Conservation (phyloP, 2,113 vertebrate species). For the Rousettus leschenaultii region DNA sequence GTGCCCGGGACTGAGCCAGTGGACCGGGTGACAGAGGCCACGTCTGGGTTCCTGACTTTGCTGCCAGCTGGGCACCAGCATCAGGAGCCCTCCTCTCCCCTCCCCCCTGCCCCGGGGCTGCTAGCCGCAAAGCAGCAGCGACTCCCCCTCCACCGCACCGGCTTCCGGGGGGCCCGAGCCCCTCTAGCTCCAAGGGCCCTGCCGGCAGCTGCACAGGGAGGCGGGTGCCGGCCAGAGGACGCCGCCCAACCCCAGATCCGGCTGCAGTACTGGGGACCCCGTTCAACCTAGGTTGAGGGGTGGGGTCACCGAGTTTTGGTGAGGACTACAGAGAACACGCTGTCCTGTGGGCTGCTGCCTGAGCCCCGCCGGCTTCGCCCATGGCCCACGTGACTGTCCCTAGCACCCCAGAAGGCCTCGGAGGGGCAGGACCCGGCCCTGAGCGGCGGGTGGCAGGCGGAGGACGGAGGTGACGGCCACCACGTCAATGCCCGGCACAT, state of each 20-base stretch:
- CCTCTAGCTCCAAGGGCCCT: background rate
- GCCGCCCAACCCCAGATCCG: accelerated
- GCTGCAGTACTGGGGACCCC: accelerated
- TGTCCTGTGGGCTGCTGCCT: accelerated
- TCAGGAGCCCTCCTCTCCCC: accelerated
- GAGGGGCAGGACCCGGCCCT: slow-evolving; percentile 44
- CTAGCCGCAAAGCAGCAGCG: background rate
- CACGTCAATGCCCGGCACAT: slow-evolving; percentile 88
- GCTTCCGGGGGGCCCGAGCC: background rate
- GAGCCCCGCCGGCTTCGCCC: accelerated
- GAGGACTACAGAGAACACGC: background rate
- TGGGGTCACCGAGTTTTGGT: background rate
- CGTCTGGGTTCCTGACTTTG: background rate
- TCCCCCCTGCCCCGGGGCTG: no score
- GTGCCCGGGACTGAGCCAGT: accelerated
- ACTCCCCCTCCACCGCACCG: accelerated
- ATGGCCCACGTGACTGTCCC: accelerated
- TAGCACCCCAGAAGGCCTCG: slow-evolving; percentile 64
- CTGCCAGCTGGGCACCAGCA: accelerated
- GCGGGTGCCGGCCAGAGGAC: background rate
- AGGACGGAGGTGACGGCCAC: background rate
- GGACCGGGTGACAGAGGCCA: background rate
- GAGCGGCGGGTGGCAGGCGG: background rate
- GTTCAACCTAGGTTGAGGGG: background rate
- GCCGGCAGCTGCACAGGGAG: background rate